Evolutionary conservation across 2,888 invertebrate genomes (phyloP).

Genomic region (Selenia dentaria): DNA sequence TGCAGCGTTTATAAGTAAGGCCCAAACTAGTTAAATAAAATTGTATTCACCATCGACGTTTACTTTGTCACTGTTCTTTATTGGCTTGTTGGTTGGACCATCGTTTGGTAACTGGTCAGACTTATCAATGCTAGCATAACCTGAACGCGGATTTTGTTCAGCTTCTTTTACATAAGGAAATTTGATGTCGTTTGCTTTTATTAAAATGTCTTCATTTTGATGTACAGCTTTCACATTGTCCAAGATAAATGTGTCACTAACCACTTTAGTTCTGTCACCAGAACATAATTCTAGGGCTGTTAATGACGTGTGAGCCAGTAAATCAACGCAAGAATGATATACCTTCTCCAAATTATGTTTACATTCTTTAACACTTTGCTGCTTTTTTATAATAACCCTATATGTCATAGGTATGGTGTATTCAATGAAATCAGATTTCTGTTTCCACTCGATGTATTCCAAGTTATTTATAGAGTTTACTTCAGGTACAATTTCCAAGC

Average conservation of each 20-base stretch:
- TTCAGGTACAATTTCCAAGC: constrained; percentile 68
- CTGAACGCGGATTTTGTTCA: neutral
- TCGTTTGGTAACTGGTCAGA: neutral
- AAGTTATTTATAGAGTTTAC: constrained; percentile 59
- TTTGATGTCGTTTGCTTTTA: constrained; percentile 3
- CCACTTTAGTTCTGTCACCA: constrained; percentile 50
- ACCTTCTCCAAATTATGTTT: constrained; percentile 41
- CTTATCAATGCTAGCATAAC: neutral
- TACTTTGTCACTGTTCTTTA: neutral
- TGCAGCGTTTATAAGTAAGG: no score
- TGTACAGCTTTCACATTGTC: constrained; percentile 34
- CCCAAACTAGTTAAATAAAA: no score
- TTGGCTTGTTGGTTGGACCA: neutral
- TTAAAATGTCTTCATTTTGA: constrained; percentile 10
- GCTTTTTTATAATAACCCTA: constrained; percentile 62
- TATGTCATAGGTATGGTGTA: constrained; percentile 69
- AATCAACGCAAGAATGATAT: constrained; percentile 73
- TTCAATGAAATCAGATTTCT: constrained; percentile 53
- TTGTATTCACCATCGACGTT: constrained; percentile 7
- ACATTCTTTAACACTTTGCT: constrained; percentile 19
- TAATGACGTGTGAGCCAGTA: constrained; percentile 42
- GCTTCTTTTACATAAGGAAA: neutral
- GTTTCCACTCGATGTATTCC: constrained; percentile 60
- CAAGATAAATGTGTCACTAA: constrained; percentile 58
- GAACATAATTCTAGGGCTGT: constrained; percentile 40